Evolutionary conservation across 1,140 invertebrate species (phyloP).

Genomic region (Leptopilina boulardi): DNA sequence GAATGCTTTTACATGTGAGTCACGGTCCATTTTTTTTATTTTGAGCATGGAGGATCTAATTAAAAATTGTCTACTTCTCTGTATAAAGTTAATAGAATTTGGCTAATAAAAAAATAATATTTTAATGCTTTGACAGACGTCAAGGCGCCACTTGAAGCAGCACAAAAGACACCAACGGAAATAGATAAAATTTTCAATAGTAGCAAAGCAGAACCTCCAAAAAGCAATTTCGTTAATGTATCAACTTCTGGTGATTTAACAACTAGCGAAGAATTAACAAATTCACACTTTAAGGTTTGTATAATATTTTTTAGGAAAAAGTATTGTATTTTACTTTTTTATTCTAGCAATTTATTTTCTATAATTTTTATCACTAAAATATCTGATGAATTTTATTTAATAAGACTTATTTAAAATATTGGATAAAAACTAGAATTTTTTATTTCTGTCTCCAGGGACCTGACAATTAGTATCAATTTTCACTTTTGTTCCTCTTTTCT

Average conservation of each 20-base stretch:
- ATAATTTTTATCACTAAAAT: background rate
- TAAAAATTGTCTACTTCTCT: background rate
- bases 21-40: background rate
- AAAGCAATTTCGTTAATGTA: background rate
- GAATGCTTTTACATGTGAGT: too few species aligned
- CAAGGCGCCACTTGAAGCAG: background rate
- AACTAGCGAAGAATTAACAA: slow-evolving; percentile 6
- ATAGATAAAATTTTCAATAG: background rate
- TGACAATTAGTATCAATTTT: background rate
- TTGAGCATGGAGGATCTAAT: slow-evolving; percentile 46
- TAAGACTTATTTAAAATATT: background rate
- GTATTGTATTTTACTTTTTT: background rate
- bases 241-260: background rate
- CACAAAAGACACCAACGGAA: background rate
- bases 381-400: background rate
- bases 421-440: background rate
- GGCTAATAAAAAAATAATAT: background rate
- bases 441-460: slow-evolving; percentile 17
- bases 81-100: background rate
- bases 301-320: background rate
- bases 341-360: background rate
- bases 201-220: background rate
- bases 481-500: background rate
- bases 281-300: slow-evolving; percentile 24
- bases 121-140: background rate